These are phyloP conservation scores for Drosophila seguyi DNA, from an alignment of 1,140 invertebrate genomes.

Conservation along the genomic window DNA sequence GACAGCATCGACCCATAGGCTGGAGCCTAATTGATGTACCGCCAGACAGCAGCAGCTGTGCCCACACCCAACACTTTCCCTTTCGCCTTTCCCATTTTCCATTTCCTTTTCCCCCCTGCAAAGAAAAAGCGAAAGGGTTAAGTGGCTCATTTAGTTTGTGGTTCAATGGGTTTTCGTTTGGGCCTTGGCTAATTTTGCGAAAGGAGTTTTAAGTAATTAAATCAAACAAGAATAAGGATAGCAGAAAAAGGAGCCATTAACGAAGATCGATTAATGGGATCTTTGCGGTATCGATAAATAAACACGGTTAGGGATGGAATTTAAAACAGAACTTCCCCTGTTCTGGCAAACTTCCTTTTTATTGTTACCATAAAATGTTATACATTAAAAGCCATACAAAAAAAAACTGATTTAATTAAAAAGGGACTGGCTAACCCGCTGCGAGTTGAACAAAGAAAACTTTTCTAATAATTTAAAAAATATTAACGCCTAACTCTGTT, in stretches of 20 bases:
- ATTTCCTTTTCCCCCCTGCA: constrained; percentile 3
- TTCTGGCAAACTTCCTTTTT: not conserved
- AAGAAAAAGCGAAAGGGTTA: constrained; percentile 60
- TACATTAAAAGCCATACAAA: not conserved
- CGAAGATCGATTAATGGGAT: constrained; percentile 14
- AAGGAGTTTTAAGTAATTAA: constrained; percentile 44
- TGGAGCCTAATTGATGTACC: constrained; percentile 65
- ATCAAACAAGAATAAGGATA: constrained; percentile 12
- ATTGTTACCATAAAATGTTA: not conserved
- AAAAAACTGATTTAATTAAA: constrained; percentile 6
- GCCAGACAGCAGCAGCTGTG: constrained; percentile 47
- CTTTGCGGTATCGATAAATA: not conserved
- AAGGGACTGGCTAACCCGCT: not conserved
- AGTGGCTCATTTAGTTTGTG: constrained; percentile 69
- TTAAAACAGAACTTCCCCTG: not conserved
- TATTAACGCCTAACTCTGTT: constrained; percentile 14
- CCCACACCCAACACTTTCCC: not conserved
- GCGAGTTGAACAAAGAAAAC: constrained; percentile 4
- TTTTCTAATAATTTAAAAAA: constrained; percentile 31
- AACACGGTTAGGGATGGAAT: not conserved
- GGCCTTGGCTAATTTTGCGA: constrained; percentile 56
- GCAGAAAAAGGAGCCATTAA: constrained; percentile 5
- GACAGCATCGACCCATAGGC: constrained; percentile 47
- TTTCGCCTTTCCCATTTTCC: not conserved
- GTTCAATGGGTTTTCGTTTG: constrained; percentile 60